A percentile compares a stretch with the other conserved stretches of the same genome.
phyloP scores from a whole-genome alignment of 2,888 invertebrate species.

The Seira sanloemensis region DNA sequence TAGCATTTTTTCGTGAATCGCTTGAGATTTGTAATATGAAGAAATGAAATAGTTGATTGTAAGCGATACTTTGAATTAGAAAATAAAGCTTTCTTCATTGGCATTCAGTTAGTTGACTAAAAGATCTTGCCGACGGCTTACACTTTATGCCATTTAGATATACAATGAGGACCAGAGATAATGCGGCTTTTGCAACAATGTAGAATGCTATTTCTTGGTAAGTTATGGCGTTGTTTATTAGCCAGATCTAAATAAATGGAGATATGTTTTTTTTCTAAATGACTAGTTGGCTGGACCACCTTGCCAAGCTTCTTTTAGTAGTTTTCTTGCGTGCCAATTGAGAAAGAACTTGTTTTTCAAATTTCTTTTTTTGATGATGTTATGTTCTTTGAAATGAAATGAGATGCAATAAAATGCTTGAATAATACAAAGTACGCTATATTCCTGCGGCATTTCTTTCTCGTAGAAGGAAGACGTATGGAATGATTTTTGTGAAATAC shows the following conservation, averaged over 20 bases:
- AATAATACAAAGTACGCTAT: conserved; percentile 28
- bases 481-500: not conserved
- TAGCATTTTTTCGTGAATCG: not conserved
- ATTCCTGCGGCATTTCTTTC: conserved; percentile 38
- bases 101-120: not conserved
- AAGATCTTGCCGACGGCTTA: not conserved
- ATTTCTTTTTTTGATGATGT: conserved; percentile 37
- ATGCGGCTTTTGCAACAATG: not conserved
- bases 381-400: conserved; percentile 20
- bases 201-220: conserved; percentile 28
- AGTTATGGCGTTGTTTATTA: conserved; percentile 40
- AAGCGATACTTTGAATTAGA: conserved; percentile 37
- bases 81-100: not conserved
- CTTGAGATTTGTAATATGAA: conserved; percentile 11
- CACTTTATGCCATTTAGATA: not conserved
- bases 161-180: conserved; percentile 12
- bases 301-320: conserved; percentile 6
- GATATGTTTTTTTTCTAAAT: conserved; percentile 14
- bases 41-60: conserved; percentile 41
- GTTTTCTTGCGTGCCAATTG: conserved; percentile 50
- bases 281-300: conserved; percentile 42
- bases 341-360: conserved; percentile 48
- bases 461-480: not conserved
- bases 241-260: conserved; percentile 45
- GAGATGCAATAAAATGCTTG: conserved; percentile 43